These are phyloP conservation scores for Seriola rivoliana DNA, from an alignment of 2,113 vertebrate species.

Conservation along the genomic window DNA sequence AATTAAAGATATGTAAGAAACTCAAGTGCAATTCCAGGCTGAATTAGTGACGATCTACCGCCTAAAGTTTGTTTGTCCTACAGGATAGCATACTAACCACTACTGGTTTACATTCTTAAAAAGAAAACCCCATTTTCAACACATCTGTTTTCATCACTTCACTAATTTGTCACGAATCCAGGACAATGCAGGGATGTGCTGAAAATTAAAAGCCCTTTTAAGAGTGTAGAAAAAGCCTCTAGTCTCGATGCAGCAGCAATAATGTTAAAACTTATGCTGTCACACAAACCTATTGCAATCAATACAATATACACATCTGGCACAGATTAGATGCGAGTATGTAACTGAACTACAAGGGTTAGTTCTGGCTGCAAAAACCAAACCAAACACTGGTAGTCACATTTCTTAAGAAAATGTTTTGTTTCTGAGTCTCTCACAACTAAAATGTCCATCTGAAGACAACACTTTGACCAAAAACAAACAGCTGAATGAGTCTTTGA, in stretches of 20 bases:
- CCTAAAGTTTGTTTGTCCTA: constrained; percentile 9
- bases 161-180: background rate
- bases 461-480: background rate
- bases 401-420: constrained; percentile 13
- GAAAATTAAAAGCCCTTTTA: constrained; percentile 53
- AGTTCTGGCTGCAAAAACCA: constrained; percentile 53
- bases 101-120: constrained; percentile 57
- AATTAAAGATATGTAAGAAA: background rate
- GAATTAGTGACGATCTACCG: constrained; percentile 44
- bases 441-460: constrained; percentile 60
- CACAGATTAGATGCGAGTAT: constrained; percentile 20
- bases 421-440: constrained; percentile 41
- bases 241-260: background rate
- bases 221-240: constrained; percentile 51
- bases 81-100: constrained; percentile 41
- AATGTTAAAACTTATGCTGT: constrained; percentile 31
- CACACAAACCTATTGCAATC: constrained; percentile 37
- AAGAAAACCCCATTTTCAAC: constrained; percentile 56
- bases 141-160: constrained; percentile 9
- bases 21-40: constrained; percentile 76
- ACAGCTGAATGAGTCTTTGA: background rate
- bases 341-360: constrained; percentile 47
- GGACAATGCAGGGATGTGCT: constrained; percentile 10
- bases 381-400: constrained; percentile 14
- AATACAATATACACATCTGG: constrained; percentile 30